Percentiles rank a stretch among this genome's conserved stretches.
These are phyloP conservation scores for Perca schrenkii DNA, from an alignment of 2,113 vertebrate species.

Conservation along the genomic window DNA sequence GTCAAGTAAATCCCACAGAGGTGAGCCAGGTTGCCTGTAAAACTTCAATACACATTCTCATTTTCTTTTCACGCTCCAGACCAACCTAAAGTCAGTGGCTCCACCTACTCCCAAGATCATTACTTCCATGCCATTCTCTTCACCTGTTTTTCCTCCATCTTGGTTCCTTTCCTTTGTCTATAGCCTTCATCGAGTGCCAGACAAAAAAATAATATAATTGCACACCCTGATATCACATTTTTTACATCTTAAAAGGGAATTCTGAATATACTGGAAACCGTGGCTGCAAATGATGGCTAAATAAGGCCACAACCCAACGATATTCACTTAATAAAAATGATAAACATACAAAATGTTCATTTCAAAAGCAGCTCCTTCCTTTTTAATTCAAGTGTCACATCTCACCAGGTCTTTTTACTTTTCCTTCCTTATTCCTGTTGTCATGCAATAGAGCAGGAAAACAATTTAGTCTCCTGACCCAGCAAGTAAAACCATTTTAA, in stretches of 20 bases:
- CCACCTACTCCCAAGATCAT: background rate
- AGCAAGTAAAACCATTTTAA: slow-evolving; percentile 8
- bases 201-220: background rate
- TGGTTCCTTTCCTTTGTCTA: background rate
- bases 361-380: background rate
- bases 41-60: slow-evolving; percentile 27
- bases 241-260: background rate
- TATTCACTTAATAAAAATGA: background rate
- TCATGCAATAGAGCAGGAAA: background rate
- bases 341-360: background rate
- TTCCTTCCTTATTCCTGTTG: background rate
- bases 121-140: background rate
- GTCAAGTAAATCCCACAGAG: slow-evolving; percentile 42
- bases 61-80: background rate
- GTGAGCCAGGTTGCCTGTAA: slow-evolving; percentile 25
- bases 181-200: background rate
- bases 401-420: background rate
- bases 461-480: slow-evolving; percentile 22
- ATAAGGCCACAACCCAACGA: background rate
- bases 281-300: background rate
- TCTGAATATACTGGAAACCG: background rate
- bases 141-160: too few relatives aligned
- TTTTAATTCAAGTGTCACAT: background rate
- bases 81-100: background rate
- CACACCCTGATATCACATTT: background rate